Evolutionary conservation across 1,140 invertebrate species (phyloP).

Genomic region (Pantala flavescens): DNA sequence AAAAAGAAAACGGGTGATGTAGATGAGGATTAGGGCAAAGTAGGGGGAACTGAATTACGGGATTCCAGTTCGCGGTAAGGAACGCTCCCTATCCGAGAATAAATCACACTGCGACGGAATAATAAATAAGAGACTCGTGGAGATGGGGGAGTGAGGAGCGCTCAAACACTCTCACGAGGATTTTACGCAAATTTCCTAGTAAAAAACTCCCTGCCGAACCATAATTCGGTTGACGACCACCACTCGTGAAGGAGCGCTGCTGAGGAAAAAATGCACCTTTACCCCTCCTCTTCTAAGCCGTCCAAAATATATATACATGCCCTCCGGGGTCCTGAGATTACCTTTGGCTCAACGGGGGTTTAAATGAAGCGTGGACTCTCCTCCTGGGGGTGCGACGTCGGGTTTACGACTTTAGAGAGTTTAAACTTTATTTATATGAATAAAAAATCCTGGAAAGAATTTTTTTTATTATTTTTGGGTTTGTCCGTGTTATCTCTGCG

Average conservation of each 20-base stretch:
- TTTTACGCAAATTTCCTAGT: background rate
- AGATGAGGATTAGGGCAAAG: slow-evolving; percentile 5
- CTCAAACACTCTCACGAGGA: background rate
- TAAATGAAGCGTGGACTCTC: background rate
- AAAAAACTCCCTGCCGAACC: background rate
- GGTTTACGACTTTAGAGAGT: background rate
- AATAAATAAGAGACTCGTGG: slow-evolving; percentile 14
- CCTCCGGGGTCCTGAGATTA: background rate
- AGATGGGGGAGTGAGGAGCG: background rate
- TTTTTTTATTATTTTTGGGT: background rate
- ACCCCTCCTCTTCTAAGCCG: background rate
- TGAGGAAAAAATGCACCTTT: background rate
- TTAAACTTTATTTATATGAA: background rate
- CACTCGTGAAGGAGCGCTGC: background rate
- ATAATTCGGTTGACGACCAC: background rate
- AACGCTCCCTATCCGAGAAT: background rate
- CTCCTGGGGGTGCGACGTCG: background rate
- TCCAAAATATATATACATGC: background rate
- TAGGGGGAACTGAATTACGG: background rate
- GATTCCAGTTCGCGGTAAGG: slow-evolving; percentile 1
- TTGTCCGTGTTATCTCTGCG: background rate
- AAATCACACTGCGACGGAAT: slow-evolving; percentile 9
- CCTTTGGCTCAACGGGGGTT: background rate
- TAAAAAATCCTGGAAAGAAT: background rate
- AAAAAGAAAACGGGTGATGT: background rate